These are phyloP conservation scores for Corythornis cristatus DNA, from an alignment of 2,113 vertebrate genomes.

Conservation along the genomic window DNA sequence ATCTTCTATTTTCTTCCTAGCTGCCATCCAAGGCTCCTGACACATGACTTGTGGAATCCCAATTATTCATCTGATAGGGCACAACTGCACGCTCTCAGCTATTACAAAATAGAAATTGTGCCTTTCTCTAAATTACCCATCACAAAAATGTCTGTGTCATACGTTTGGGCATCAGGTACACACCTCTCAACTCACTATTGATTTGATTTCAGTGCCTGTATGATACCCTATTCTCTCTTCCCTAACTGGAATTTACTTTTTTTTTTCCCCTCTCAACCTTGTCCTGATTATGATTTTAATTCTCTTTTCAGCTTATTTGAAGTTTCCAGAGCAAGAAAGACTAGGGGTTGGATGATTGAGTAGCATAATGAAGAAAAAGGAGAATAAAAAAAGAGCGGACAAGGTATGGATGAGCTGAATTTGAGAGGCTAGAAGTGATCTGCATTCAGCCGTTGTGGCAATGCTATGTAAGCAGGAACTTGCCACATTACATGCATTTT, in stretches of 20 bases:
- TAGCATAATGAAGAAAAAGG: not conserved
- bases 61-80: not conserved
- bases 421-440: not conserved
- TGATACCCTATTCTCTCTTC: not conserved
- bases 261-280: not conserved
- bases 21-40: not conserved
- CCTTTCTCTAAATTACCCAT: slow-evolving; percentile 1
- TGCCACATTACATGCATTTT: not conserved
- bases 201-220: slow-evolving; percentile 5
- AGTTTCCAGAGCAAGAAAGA: slow-evolving; percentile 1
- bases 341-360: not conserved
- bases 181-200: not conserved
- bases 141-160: not conserved
- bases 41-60: not conserved
- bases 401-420: not conserved
- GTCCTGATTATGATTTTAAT: not conserved
- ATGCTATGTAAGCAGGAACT: not conserved
- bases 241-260: not conserved
- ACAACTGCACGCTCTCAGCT: not conserved
- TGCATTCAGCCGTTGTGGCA: not conserved
- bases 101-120: slow-evolving; percentile 20
- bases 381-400: not conserved
- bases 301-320: not conserved
- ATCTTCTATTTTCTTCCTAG: not conserved
- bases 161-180: not conserved